These are phyloP conservation scores for Heliconius ismenius DNA, from an alignment of 2,888 invertebrate species.

Conservation along the genomic window DNA sequence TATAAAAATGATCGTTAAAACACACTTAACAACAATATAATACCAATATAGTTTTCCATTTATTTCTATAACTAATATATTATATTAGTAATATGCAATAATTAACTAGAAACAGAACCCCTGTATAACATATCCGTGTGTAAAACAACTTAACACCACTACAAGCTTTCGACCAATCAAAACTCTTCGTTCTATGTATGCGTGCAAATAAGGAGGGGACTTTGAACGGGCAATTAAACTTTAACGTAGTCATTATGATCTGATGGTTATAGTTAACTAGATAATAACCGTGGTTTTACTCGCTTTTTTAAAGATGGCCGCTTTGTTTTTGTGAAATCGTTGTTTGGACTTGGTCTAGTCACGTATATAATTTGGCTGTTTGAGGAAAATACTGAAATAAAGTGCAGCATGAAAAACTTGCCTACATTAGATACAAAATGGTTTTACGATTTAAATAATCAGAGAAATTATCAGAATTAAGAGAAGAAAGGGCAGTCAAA, in stretches of 20 bases:
- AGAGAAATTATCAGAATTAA: too few relatives aligned
- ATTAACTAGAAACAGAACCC: slow-evolving; percentile 40
- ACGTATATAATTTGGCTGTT: background rate
- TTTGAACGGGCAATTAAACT: slow-evolving; percentile 54
- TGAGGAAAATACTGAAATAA: background rate
- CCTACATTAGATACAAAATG: too few relatives aligned
- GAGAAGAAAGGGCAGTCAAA: too few relatives aligned
- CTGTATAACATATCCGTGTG: slow-evolving; percentile 54
- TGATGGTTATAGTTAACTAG: slow-evolving; percentile 18
- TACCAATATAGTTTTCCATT: background rate
- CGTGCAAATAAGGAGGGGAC: slow-evolving; percentile 50
- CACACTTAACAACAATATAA: background rate
- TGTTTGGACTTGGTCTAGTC: background rate
- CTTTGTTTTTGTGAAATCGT: background rate
- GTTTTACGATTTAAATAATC: too few relatives aligned
- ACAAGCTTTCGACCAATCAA: slow-evolving; percentile 53
- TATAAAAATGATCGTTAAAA: too few relatives aligned
- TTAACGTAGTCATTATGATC: slow-evolving; percentile 54
- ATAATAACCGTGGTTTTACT: slow-evolving; percentile 16
- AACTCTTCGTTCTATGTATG: slow-evolving; percentile 50
- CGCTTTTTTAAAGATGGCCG: slow-evolving; percentile 10
- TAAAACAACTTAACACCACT: slow-evolving; percentile 56
- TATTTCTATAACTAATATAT: background rate
- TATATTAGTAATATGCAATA: background rate
- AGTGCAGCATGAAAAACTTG: background rate